A percentile compares a stretch with the other conserved stretches of the same genome.
These are phyloP conservation scores for Sterna hirundo DNA, from an alignment of 2,113 vertebrate species.

Conservation along the genomic window DNA sequence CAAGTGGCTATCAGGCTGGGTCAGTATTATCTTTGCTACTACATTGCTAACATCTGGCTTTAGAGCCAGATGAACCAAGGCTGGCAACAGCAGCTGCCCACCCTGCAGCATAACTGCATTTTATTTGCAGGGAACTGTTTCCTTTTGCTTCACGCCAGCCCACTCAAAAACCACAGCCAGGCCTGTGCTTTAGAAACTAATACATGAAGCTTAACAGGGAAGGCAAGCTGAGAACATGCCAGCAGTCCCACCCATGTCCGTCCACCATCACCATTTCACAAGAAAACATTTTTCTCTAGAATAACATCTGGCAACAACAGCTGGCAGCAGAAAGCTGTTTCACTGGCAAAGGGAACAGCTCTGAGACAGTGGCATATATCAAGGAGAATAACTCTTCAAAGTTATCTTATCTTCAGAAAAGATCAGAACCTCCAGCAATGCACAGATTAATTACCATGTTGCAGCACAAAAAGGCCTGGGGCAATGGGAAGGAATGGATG, in stretches of 20 bases:
- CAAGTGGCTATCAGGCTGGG: not conserved
- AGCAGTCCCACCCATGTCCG: not conserved
- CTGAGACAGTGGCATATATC: not conserved
- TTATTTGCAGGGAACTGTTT: not conserved
- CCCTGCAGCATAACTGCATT: not conserved
- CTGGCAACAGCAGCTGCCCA: not conserved
- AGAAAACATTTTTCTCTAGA: constrained; percentile 1
- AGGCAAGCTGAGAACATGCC: not conserved
- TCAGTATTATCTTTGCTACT: not conserved
- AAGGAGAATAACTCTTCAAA: not conserved
- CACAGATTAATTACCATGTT: constrained; percentile 2
- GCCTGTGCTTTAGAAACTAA: not conserved
- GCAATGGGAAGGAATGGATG: not conserved
- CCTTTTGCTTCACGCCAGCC: not conserved
- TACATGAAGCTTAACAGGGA: not conserved
- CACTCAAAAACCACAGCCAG: not conserved
- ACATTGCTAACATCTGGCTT: not conserved
- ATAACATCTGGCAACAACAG: not conserved
- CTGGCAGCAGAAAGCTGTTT: not conserved
- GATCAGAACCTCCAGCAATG: not conserved
- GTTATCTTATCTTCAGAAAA: constrained; percentile 25
- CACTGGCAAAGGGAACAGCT: not conserved
- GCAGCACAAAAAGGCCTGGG: not conserved
- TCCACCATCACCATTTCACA: not conserved
- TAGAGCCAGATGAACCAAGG: not conserved